Base-by-base conservation (phyloP, 2,113 vertebrate genomes). In the Phylloscopus trochilus region DNA sequence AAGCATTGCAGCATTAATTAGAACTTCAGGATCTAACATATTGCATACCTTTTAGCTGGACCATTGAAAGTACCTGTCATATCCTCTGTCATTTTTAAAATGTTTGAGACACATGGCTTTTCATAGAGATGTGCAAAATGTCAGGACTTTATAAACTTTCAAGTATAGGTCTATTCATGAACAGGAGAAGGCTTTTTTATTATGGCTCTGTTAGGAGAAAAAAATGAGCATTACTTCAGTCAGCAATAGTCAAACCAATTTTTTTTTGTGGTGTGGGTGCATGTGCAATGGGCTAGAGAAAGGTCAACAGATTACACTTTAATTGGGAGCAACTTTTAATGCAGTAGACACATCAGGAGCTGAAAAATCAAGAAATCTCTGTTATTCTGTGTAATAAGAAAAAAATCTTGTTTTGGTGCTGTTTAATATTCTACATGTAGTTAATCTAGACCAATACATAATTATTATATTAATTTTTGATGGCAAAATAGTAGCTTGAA, bases 391-490 rank as follows among this genome's bases (percentile, higher is more conserved):
- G 51, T 22, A n/a, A 23, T 18, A 75, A 44, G 95, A 31, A 44
- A 89, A 92, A 83, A 91, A 59, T 66, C 37, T 55, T 66, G 10
- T 28, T 74, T 93, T 23, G 2, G 10, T 74, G 33, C 41, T 52
- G 26, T 63, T 93, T 87, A 79, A 47, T 70, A 74, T 46, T 76
- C 56, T 73, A 51, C 37, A 28, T 41, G 39, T 93, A 85, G 58
- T 56, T 69, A 88, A 78, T 81, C 58, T 78, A 87, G 21, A 81
- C 47, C 15, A 91, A 91, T 80, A 83, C 56, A 84, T 70, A 89
- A 76, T 85, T 78, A 95, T 73, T 83, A 83, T 60, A 94, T 95
- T 97, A 78, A 91, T 92, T 96, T 93, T 94, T 62, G 64, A 85
- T 89, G 62, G 90, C 30, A 87, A 93, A 97, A 92, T 91, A 51